These are phyloP conservation scores for Oncorhynchus mykiss DNA, from an alignment of 2,113 vertebrate genomes.

Conservation along the genomic window DNA sequence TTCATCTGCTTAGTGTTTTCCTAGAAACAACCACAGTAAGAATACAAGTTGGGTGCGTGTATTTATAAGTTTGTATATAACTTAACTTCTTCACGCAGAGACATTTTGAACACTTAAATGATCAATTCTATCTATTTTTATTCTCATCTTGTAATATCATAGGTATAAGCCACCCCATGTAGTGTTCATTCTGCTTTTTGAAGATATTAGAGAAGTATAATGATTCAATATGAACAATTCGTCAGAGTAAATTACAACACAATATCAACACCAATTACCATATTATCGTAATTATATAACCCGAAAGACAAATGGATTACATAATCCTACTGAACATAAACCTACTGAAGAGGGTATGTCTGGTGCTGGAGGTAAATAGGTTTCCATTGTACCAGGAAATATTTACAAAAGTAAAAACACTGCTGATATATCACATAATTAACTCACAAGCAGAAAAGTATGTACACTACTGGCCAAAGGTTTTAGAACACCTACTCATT, in stretches of 20 bases:
- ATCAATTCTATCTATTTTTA: too few species aligned
- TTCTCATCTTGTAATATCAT: neutral
- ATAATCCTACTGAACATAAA: constrained; percentile 45
- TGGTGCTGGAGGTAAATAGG: constrained; percentile 64
- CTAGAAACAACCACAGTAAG: too few species aligned
- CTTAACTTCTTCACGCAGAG: too few species aligned
- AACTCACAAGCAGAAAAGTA: too few species aligned
- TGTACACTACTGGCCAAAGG: too few species aligned
- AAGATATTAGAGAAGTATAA: neutral
- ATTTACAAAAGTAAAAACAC: constrained; percentile 20
- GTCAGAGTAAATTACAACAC: constrained; percentile 8
- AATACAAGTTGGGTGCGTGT: too few species aligned
- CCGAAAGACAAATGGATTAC: constrained; percentile 46
- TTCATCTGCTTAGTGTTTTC: too few species aligned
- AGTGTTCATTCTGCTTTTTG: neutral
- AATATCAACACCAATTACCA: constrained; percentile 25
- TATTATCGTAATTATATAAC: neutral
- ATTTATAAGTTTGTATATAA: too few species aligned
- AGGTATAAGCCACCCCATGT: neutral
- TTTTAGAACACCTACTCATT: too few species aligned
- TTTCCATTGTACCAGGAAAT: constrained; percentile 47
- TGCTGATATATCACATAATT: neutral
- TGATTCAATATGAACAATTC: neutral
- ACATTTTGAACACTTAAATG: too few species aligned
- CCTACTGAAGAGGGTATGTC: constrained; percentile 42